Percentiles rank a stretch among this genome's conserved stretches.
These are phyloP conservation scores for Menidia beryllina DNA, from an alignment of 2,113 vertebrate genomes.

Conservation along the genomic window DNA sequence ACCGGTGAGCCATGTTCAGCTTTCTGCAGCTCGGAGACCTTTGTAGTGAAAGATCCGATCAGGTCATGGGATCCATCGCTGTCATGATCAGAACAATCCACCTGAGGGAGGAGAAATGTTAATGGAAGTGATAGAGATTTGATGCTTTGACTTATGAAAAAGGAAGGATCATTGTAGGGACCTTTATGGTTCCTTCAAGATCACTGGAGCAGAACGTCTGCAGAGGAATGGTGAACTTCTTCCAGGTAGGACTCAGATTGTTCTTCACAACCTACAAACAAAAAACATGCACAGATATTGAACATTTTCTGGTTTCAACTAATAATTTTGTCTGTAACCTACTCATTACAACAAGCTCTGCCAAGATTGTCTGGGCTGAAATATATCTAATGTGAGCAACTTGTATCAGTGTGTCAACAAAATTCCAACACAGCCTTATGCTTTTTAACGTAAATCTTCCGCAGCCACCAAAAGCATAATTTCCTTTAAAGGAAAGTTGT, in stretches of 20 bases:
- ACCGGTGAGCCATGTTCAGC: conserved; percentile 79
- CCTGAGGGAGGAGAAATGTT: conserved; percentile 75
- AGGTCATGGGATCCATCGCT: conserved; percentile 91
- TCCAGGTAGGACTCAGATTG: conserved; percentile 92
- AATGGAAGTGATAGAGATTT: background rate
- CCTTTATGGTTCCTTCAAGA: conserved; percentile 87
- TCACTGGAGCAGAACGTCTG: conserved; percentile 91
- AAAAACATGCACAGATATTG: background rate
- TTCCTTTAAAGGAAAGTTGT: too few species aligned
- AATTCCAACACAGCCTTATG: too few species aligned
- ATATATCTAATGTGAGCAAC: too few species aligned
- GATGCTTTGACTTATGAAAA: background rate
- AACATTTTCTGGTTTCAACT: too few species aligned
- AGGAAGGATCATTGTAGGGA: conserved; percentile 50
- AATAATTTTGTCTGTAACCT: too few species aligned
- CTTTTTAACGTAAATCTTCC: too few species aligned
- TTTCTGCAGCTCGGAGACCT: conserved; percentile 85
- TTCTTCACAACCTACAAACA: conserved; percentile 91
- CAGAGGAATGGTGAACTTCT: conserved; percentile 87
- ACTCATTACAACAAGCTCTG: too few species aligned
- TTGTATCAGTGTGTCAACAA: too few species aligned
- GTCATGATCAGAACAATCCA: conserved; percentile 89
- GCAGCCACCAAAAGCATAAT: too few species aligned
- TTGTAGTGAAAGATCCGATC: conserved; percentile 90
- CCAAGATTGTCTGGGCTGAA: too few species aligned